phyloP scores from a whole-genome alignment of 2,888 invertebrate genomes.

The Endotricha flammealis region DNA sequence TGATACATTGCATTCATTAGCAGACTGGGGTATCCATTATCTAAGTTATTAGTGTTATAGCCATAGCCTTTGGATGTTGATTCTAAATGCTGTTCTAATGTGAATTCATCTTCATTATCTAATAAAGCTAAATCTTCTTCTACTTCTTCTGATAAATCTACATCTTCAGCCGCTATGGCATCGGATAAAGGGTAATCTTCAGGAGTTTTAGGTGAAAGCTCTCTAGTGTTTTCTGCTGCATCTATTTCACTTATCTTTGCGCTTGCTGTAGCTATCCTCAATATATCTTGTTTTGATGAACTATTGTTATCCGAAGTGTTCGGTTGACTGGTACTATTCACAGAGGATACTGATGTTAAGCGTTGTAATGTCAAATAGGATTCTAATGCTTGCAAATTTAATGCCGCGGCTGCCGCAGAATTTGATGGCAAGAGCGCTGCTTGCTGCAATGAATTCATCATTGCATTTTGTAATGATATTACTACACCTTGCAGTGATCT shows the following conservation, averaged over 20 bases:
- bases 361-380: conserved; percentile 91
- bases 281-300: conserved; percentile 81
- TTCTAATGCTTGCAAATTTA: conserved; percentile 91
- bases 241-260: conserved; percentile 72
- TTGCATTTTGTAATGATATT: conserved; percentile 88
- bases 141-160: conserved; percentile 83
- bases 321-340: conserved; percentile 52
- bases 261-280: conserved; percentile 80
- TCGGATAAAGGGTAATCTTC: conserved; percentile 72
- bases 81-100: conserved; percentile 77
- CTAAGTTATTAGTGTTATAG: conserved; percentile 76
- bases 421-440: conserved; percentile 89
- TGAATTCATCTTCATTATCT: conserved; percentile 85
- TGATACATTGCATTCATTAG: conserved; percentile 84
- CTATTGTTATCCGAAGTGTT: conserved; percentile 48
- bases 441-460: conserved; percentile 90
- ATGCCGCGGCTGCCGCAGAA: conserved; percentile 89
- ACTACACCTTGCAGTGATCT: conserved; percentile 89
- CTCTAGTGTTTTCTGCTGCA: conserved; percentile 50
- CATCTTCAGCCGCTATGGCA: conserved; percentile 78
- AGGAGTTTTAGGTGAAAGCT: conserved; percentile 66
- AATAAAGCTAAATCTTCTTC: conserved; percentile 86
- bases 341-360: conserved; percentile 83
- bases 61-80: conserved; percentile 63
- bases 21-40: conserved; percentile 83